These are phyloP conservation scores for Phymorhynchus buccinoides DNA, from an alignment of 1,140 invertebrate genomes.

Conservation along the genomic window DNA sequence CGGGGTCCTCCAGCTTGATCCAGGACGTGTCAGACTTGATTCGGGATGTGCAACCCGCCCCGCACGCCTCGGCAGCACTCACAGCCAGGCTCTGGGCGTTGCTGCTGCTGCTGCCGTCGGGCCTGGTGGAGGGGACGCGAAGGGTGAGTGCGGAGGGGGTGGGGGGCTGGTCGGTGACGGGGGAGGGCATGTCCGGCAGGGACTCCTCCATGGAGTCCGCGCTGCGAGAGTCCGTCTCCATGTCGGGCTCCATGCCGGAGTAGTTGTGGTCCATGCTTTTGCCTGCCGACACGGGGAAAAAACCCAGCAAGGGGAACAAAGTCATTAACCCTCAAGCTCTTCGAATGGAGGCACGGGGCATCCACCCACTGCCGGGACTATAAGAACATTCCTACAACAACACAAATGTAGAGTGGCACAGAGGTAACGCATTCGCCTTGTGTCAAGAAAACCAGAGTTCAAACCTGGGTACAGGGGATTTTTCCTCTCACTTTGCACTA, in stretches of 20 bases:
- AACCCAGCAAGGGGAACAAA: no score
- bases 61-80: not conserved
- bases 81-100: not conserved
- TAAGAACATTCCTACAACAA: no score
- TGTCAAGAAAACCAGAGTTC: no score
- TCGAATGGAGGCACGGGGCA: no score
- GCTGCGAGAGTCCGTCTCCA: slow-evolving; percentile 64
- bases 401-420: no score
- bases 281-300: slow-evolving; percentile 41
- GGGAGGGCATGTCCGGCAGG: slow-evolving; percentile 57
- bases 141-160: not conserved
- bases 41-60: no score
- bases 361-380: no score
- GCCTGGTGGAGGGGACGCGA: not conserved
- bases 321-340: no score
- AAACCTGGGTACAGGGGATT: no score
- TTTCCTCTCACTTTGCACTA: no score
- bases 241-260: slow-evolving; percentile 53
- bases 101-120: slow-evolving; percentile 11
- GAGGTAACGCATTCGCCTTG: no score
- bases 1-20: slow-evolving; percentile 51
- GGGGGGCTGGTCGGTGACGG: slow-evolving; percentile 40
- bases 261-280: slow-evolving; percentile 31
- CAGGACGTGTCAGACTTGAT: slow-evolving; percentile 63
- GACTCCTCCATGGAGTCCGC: slow-evolving; percentile 67